Percentiles rank a stretch among this genome's conserved stretches.
phyloP scores from a whole-genome alignment of 2,113 vertebrate genomes.

The Gavialis gangeticus region DNA sequence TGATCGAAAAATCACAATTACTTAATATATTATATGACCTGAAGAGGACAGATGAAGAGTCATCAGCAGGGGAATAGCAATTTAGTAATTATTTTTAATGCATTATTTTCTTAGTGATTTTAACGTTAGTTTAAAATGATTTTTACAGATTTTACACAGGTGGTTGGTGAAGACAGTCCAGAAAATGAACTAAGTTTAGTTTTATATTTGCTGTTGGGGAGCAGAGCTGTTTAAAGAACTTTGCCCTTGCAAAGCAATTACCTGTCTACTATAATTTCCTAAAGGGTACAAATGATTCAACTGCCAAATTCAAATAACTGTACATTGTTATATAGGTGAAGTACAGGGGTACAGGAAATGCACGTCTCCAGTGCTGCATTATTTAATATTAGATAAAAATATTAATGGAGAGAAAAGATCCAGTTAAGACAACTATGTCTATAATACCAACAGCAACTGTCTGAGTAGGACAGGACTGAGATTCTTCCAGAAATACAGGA shows the following conservation, averaged over 20 bases:
- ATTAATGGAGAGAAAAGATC: no score
- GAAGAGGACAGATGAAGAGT: background rate
- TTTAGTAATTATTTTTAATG: background rate
- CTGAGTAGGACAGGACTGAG: no score
- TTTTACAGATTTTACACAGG: background rate
- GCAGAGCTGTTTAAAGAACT: background rate
- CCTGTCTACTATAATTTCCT: background rate
- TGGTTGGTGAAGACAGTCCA: background rate
- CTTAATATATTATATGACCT: background rate
- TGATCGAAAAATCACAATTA: background rate
- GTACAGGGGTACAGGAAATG: no score
- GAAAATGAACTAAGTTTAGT: background rate
- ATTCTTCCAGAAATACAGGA: no score
- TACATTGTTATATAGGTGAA: background rate
- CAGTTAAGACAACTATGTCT: no score
- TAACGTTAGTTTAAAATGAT: background rate
- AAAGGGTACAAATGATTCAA: background rate
- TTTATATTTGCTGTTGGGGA: background rate
- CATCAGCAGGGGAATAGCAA: background rate
- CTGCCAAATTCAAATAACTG: background rate
- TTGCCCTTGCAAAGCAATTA: background rate
- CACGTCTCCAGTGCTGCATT: no score
- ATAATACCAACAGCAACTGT: no score
- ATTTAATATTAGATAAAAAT: no score
- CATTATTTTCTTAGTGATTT: background rate